These are phyloP conservation scores for Columba guinea DNA, from an alignment of 2,797 vertebrate genomes.

Conservation along the genomic window DNA sequence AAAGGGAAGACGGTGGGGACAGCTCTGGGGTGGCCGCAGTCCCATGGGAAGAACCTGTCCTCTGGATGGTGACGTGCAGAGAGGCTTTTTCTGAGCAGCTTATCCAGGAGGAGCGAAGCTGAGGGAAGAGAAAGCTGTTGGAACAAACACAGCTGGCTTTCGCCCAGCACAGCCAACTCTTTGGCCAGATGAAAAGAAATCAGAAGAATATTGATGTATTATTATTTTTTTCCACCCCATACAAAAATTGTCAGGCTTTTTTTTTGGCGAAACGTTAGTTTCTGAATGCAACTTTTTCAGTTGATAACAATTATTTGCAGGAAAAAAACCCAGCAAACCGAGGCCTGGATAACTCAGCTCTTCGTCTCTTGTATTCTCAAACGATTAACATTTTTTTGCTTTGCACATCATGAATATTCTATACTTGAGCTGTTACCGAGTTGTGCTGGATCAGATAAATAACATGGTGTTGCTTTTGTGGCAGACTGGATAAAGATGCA, in stretches of 20 bases:
- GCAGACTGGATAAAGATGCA: slow-evolving; percentile 67
- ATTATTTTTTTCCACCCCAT: neutral
- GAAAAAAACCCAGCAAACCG: neutral
- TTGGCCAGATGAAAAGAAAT: slow-evolving; percentile 55
- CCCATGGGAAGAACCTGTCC: neutral
- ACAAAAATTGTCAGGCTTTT: neutral
- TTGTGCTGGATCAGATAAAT: slow-evolving; percentile 61
- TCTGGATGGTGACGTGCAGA: fast-evolving
- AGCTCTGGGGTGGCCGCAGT: neutral
- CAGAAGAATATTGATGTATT: slow-evolving; percentile 43
- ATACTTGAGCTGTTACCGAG: slow-evolving; percentile 56
- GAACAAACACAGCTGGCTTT: slow-evolving; percentile 60
- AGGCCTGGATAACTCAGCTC: slow-evolving; percentile 46
- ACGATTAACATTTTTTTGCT: slow-evolving; percentile 48
- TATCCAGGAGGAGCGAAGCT: neutral
- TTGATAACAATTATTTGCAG: neutral
- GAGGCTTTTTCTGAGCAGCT: neutral
- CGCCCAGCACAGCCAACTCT: slow-evolving; percentile 10
- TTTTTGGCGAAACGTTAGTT: neutral
- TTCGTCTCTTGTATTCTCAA: slow-evolving; percentile 27
- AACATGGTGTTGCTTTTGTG: slow-evolving; percentile 64
- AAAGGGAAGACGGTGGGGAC: neutral
- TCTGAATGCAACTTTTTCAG: slow-evolving; percentile 16
- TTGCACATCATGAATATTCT: slow-evolving; percentile 62
- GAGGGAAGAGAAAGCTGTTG: neutral